Percentiles rank a stretch among this genome's conserved stretches.
Conservation (phyloP, 2,113 vertebrate species). For the Echinops telfairi region DNA sequence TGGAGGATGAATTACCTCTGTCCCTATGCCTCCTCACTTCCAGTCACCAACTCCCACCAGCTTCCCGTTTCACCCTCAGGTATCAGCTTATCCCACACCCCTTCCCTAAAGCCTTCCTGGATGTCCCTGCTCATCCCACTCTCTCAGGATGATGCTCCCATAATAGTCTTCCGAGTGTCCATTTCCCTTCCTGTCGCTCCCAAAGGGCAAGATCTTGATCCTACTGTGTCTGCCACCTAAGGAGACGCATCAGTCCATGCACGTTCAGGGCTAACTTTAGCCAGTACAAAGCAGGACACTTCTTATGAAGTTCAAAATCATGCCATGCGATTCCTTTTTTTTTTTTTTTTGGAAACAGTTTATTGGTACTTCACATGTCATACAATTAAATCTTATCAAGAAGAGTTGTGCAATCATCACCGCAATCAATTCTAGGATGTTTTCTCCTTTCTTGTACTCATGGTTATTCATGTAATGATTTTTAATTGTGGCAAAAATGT, state of each 20-base stretch:
- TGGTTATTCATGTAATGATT: no score
- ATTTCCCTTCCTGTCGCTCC: neutral
- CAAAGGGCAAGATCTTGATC: no score
- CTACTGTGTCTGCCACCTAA: neutral
- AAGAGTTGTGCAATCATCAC: no score
- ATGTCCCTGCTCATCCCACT: neutral
- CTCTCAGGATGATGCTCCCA: neutral
- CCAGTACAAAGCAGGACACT: neutral
- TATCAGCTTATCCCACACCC: neutral
- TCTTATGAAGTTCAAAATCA: neutral
- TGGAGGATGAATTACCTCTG: neutral
- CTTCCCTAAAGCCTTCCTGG: neutral
- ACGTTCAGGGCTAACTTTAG: neutral
- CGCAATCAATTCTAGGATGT: no score
- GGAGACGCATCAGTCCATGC: neutral
- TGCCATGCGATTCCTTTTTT: no score
- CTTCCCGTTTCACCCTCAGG: neutral
- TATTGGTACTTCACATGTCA: no score
- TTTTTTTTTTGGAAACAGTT: no score
- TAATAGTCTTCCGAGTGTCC: neutral
- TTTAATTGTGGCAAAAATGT: no score
- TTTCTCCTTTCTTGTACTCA: no score
- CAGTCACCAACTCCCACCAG: neutral
- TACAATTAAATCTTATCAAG: no score
- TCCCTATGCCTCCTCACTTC: rapidly evolving